Conservation (phyloP, 2,113 vertebrate genomes). For the Corythornis madagascariensis region DNA sequence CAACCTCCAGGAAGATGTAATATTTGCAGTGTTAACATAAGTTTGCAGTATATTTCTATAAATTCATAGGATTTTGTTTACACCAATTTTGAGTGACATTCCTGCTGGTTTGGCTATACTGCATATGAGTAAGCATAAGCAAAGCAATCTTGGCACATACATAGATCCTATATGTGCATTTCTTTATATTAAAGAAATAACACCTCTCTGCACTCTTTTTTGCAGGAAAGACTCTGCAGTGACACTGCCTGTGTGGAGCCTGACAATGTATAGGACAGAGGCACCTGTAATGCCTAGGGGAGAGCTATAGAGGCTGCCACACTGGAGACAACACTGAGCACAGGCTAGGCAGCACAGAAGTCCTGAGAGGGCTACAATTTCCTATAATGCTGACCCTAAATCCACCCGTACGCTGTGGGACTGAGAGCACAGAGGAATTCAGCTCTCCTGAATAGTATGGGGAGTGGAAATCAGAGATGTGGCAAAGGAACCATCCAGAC, state of each 20-base stretch:
- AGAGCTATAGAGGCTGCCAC: neutral
- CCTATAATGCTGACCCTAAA: neutral
- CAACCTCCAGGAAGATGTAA: neutral
- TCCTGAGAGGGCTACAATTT: neutral
- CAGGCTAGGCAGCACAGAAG: neutral
- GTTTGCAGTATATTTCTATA: neutral
- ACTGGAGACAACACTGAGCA: neutral
- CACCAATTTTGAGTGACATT: neutral
- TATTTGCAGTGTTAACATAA: neutral
- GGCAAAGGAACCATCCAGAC: neutral
- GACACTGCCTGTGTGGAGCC: neutral
- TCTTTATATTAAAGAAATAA: neutral
- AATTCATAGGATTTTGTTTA: neutral
- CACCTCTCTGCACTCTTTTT: neutral
- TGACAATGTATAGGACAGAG: rapidly evolving
- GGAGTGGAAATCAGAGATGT: neutral
- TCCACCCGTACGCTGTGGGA: rapidly evolving
- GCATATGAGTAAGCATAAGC: neutral
- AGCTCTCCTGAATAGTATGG: neutral
- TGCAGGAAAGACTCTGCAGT: neutral
- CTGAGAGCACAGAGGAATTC: neutral
- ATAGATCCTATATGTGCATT: neutral
- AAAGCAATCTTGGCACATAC: neutral
- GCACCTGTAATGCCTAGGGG: neutral
- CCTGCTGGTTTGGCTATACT: neutral